Evolutionary conservation across 2,113 vertebrate genomes (phyloP).

Genomic region (Cinclus mexicanus): DNA sequence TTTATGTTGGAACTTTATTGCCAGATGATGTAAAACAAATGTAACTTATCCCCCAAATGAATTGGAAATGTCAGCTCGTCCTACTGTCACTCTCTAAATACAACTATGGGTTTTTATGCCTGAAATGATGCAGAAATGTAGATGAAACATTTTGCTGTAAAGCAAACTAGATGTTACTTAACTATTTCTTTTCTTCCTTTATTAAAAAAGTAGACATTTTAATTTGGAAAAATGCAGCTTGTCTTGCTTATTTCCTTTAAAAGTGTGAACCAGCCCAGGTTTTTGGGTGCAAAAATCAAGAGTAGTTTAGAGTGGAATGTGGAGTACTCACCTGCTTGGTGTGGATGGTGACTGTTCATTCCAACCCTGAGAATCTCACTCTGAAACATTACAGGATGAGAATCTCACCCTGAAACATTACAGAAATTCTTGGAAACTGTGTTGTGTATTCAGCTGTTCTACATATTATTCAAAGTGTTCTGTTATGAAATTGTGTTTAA

Average conservation of each 20-base stretch:
- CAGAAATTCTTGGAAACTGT: constrained; percentile 31
- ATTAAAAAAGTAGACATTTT: not conserved
- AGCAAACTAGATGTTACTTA: not conserved
- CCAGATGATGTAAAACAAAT: constrained; percentile 50
- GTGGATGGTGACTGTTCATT: not conserved
- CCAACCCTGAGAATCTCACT: not conserved
- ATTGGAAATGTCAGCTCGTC: not conserved
- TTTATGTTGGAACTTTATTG: constrained; percentile 22
- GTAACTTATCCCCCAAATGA: constrained; percentile 2
- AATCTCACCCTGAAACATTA: constrained; percentile 15
- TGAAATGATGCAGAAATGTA: not conserved
- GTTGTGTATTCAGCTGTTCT: constrained; percentile 59
- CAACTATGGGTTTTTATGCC: constrained; percentile 8
- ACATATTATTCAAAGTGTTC: constrained; percentile 21
- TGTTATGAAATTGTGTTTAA: constrained; percentile 60
- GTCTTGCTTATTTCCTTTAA: not conserved
- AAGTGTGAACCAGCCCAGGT: not conserved
- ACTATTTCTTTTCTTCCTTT: not conserved
- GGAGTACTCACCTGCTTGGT: not conserved
- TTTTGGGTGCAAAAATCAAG: not conserved
- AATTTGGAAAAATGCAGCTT: not conserved
- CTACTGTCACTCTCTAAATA: not conserved
- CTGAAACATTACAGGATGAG: not conserved
- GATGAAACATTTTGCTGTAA: not conserved
- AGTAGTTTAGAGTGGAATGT: not conserved